Base-by-base conservation (phyloP, 2,797 vertebrate species). In the Lagodon rhomboides region DNA sequence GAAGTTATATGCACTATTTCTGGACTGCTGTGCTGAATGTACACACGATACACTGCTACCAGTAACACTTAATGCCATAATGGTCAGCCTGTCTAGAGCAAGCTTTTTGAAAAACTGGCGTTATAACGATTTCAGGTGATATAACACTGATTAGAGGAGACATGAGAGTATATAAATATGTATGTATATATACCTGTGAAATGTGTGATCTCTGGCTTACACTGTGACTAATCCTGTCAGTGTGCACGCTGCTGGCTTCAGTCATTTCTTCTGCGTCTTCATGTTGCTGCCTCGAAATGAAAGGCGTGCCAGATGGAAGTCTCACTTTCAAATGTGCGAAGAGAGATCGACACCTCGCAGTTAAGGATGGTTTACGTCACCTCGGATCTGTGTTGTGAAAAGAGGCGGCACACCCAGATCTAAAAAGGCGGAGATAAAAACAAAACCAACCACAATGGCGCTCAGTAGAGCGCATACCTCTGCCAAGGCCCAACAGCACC, bases 1-100 rank as follows among this genome's bases (percentile, higher is more conserved):
- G 79, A 91, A 81, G 85, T 83, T 54, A 44, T 16, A 12, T 75
- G 66, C 56, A 51, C 65, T 87, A 80, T 89, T 85, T 86, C 53
- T 88, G 76, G 79, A 65, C 43, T 44, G 20, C 43, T 23, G 34
- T 23, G 20, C 27, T 20, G 7, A 56, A 25, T 41, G 53, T 50
- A 41, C 44, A 44, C n/a, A 23, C 22, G 1, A 8, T 8, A 61
- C 5, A 9, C 38, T 22, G 12, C 76, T 69, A 18, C 34, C 34
- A 34, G 55, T 47, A 30, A 16, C 17, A 63, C 72, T 12, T 17
- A 8, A 27, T 63, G 23, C 47, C 7, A n/a, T 50, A 59, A 4
- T 16, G 34, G 73, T 59, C 12, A 41, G n/a, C 30, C 54, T 23
- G 30, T 56, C 2, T 12, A 44, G 85, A 62, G 17, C 20, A 63